Evolutionary conservation across 2,113 vertebrate species (phyloP), one percentile per base, ranked within the genome.

Genomic region (Monopterus albus): DNA sequence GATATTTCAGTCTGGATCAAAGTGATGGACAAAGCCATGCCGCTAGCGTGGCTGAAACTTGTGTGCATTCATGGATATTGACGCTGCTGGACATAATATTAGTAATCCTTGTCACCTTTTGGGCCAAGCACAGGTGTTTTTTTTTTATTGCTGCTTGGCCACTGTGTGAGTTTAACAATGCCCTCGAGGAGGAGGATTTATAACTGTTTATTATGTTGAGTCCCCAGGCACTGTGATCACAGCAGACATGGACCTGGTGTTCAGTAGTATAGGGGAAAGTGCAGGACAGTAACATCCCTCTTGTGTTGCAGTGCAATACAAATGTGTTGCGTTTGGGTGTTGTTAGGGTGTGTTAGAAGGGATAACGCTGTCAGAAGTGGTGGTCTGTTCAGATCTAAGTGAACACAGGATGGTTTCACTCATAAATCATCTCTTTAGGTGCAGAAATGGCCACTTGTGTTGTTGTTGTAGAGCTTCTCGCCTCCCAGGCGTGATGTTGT

Each of bases 171-270:
- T 70, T 83, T 82, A 75, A 85, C 53, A 65, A 42, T 28, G 28
- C 64, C 57, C 64, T 31, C 1, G 36, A 49, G 65, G 60, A 18
- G 33, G 14, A 63, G 45, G 83, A 86, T 86, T 88, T 78, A 84
- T 45, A 63, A 75, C 69, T 46, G n/a, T n/a, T n/a, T n/a, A 58
- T 75, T 49, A 83, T 45, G 28, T 26, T 26, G 26, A 55, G 57
- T 72, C n/a, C n/a, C n/a, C n/a, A n/a, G 59, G 53, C 28, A 42
- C 63, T 47, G 50, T 43, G 23, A 69, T 56, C 58, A 7, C 56
- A 72, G 25, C 51, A 66, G 28, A 31, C 43, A 18, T 38, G 51
- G 31, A 50, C 33, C 51, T 40, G 52, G 28, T 35, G 51, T 56
- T 43, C 40, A 26, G 18, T 14, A 6, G 35, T n/a, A 11, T n/a